These are phyloP conservation scores for Panopea generosa DNA, from an alignment of 2,888 invertebrate genomes.

Conservation along the genomic window DNA sequence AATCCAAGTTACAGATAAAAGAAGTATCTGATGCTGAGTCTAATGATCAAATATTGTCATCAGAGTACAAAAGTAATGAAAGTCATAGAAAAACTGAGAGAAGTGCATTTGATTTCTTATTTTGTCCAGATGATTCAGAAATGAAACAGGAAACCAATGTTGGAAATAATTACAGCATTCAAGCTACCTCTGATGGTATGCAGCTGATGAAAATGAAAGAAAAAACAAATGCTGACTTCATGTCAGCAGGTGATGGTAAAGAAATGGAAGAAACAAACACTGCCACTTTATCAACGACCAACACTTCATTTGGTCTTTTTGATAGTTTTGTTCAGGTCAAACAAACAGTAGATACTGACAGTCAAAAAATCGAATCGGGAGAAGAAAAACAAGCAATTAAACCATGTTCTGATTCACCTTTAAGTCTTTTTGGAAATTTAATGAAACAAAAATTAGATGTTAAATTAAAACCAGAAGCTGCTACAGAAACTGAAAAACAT, in stretches of 20 bases:
- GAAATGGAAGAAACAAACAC: background rate
- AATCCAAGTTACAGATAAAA: background rate
- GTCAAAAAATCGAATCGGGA: too few relatives aligned
- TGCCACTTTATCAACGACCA: constrained; percentile 3
- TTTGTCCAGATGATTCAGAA: background rate
- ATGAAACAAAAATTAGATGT: too few relatives aligned
- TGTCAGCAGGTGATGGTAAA: background rate
- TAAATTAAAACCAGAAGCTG: too few relatives aligned
- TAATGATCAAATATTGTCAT: background rate
- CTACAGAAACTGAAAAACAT: too few relatives aligned
- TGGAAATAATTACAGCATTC: background rate
- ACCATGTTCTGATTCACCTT: too few relatives aligned
- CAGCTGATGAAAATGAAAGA: too few relatives aligned
- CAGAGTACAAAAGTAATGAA: background rate
- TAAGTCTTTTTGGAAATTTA: too few relatives aligned
- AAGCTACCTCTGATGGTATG: background rate
- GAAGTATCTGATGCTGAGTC: background rate
- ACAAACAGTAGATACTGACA: too few relatives aligned
- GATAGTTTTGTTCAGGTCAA: too few relatives aligned
- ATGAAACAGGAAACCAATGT: background rate
- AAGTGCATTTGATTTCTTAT: constrained; percentile 27
- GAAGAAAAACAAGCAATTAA: too few relatives aligned
- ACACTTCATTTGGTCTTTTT: constrained; percentile 21
- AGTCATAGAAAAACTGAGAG: constrained; percentile 9
- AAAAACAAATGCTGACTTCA: too few relatives aligned